Conservation (phyloP, 2,113 vertebrate species). For the Tyrannus savana region DNA sequence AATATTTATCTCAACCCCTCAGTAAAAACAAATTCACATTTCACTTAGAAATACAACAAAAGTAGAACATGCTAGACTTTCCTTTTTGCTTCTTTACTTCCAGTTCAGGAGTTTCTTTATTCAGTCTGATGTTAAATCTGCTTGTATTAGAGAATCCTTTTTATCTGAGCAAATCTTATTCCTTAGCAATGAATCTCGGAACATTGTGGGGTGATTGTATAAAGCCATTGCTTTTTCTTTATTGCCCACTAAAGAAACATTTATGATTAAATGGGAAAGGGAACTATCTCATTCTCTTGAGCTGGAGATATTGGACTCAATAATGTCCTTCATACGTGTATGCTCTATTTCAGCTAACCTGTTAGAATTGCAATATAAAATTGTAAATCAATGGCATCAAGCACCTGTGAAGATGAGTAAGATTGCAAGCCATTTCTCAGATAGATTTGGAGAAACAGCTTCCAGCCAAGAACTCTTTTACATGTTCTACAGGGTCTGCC, state of each 20-base stretch:
- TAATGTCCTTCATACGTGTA: slow-evolving; percentile 70
- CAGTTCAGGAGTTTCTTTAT: slow-evolving; percentile 59
- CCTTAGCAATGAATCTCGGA: slow-evolving; percentile 68
- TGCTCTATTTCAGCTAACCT: slow-evolving; percentile 73
- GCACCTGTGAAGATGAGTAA: slow-evolving; percentile 67
- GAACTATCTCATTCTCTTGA: slow-evolving; percentile 71
- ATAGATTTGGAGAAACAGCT: slow-evolving; percentile 68
- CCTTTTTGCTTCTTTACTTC: slow-evolving; percentile 46
- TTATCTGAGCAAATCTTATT: slow-evolving; percentile 70
- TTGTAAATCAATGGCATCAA: slow-evolving; percentile 72
- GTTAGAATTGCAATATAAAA: slow-evolving; percentile 69
- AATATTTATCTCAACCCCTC: background rate
- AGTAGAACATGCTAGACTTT: slow-evolving; percentile 29
- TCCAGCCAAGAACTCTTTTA: slow-evolving; percentile 56
- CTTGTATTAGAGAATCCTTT: slow-evolving; percentile 63
- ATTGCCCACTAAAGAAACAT: slow-evolving; percentile 76
- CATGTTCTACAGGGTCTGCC: slow-evolving; percentile 54
- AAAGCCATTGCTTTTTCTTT: slow-evolving; percentile 73
- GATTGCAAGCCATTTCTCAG: slow-evolving; percentile 67
- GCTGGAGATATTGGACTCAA: slow-evolving; percentile 69
- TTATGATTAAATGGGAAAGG: slow-evolving; percentile 73
- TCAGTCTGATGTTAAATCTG: slow-evolving; percentile 51
- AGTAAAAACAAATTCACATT: slow-evolving; percentile 8
- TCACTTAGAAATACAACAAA: slow-evolving; percentile 3
- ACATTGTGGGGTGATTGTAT: slow-evolving; percentile 69